These are phyloP conservation scores for Ischnura elegans DNA, from an alignment of 2,888 invertebrate species.

Conservation along the genomic window DNA sequence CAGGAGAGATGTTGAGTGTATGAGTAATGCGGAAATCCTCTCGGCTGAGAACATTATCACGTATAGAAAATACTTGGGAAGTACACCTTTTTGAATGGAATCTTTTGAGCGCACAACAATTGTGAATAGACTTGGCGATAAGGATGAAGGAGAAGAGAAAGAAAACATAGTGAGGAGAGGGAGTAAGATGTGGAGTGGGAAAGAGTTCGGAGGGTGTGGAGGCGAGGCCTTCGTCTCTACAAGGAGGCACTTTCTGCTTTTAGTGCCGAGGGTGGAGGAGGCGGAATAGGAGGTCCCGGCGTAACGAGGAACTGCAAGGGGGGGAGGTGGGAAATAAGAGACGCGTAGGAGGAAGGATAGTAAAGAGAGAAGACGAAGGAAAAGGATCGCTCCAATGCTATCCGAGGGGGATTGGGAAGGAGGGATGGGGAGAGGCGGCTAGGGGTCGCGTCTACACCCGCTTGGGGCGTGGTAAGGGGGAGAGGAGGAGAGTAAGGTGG, in stretches of 20 bases:
- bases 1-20: too few relatives aligned
- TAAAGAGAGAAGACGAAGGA: neutral
- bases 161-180: neutral
- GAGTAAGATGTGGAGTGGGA: neutral
- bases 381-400: constrained; percentile 4
- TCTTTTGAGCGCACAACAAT: neutral
- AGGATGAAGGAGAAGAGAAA: constrained; percentile 6
- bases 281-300: neutral
- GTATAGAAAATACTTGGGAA: too few relatives aligned
- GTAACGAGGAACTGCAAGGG: neutral
- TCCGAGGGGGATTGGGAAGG: neutral
- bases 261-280: constrained; percentile 26
- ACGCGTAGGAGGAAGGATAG: neutral
- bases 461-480: neutral
- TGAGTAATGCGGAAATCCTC: too few relatives aligned
- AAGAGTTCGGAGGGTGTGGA: neutral
- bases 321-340: neutral
- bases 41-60: too few relatives aligned
- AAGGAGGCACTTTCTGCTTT: constrained; percentile 66
- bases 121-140: neutral
- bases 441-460: neutral
- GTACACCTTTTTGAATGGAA: too few relatives aligned
- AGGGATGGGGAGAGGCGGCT: neutral
- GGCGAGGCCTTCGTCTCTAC: constrained; percentile 1
- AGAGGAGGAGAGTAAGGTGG: neutral